Evolutionary conservation across 2,113 vertebrate genomes (phyloP).

Genomic region (Archilochus colubris): DNA sequence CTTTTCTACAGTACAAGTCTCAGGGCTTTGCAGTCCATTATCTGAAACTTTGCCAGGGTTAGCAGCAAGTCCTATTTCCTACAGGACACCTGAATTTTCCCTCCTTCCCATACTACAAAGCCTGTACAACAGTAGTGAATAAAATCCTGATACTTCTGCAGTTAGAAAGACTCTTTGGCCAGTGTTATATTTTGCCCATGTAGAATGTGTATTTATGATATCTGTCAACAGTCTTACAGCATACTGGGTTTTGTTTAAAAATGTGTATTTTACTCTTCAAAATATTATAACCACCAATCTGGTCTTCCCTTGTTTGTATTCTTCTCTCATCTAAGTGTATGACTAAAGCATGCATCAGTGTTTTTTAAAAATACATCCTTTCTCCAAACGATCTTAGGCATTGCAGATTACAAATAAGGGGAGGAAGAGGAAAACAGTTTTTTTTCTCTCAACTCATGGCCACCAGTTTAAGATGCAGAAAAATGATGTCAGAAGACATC

Average conservation of each 20-base stretch:
- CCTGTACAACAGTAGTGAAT: neutral
- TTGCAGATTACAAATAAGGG: neutral
- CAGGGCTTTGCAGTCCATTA: constrained; percentile 17
- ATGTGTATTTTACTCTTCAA: neutral
- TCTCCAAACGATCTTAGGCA: neutral
- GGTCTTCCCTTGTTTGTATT: neutral
- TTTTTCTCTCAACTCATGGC: neutral
- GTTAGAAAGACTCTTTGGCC: neutral
- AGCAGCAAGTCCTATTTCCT: constrained; percentile 34
- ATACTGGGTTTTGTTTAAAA: neutral
- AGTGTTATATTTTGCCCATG: neutral
- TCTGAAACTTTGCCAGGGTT: neutral
- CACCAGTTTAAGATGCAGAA: neutral
- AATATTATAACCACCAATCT: neutral
- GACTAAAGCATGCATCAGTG: neutral
- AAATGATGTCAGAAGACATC: neutral
- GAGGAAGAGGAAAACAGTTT: neutral
- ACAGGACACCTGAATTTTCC: neutral
- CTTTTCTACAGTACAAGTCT: neutral
- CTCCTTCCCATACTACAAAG: neutral
- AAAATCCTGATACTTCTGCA: constrained; percentile 4
- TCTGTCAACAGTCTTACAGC: neutral
- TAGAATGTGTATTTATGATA: neutral
- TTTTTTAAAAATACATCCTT: neutral
- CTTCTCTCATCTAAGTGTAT: neutral